These are phyloP conservation scores for Heliconius eleuchia DNA, from an alignment of 1,140 invertebrate genomes.

Conservation along the genomic window DNA sequence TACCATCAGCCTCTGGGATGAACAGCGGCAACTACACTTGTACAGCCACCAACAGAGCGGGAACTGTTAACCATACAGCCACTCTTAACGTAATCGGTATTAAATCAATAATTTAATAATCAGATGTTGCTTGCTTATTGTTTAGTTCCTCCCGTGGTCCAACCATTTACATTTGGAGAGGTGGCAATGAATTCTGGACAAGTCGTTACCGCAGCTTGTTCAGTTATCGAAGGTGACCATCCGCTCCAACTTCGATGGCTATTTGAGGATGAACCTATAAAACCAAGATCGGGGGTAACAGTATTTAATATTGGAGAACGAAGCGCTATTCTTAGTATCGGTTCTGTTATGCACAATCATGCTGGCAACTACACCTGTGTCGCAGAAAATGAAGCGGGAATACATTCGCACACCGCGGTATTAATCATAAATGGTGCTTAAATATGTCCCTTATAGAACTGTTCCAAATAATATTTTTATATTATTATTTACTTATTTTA, in stretches of 20 bases:
- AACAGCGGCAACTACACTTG: constrained; percentile 89
- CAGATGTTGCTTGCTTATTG: constrained; percentile 62
- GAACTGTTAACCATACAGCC: constrained; percentile 83
- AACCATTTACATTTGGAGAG: constrained; percentile 88
- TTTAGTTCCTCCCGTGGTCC: constrained; percentile 87
- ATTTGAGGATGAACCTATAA: constrained; percentile 83
- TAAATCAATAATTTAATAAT: constrained; percentile 46
- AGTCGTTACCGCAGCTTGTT: constrained; percentile 85
- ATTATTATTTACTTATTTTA: constrained; percentile 34
- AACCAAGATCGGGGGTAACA: constrained; percentile 76
- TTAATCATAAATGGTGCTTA: constrained; percentile 84
- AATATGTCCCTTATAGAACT: constrained; percentile 30
- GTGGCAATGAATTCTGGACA: constrained; percentile 86
- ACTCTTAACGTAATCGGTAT: constrained; percentile 86
- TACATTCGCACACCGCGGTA: constrained; percentile 70
- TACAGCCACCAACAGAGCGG: constrained; percentile 85
- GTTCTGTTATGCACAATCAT: constrained; percentile 83
- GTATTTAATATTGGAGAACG: constrained; percentile 84
- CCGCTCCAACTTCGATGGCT: constrained; percentile 87
- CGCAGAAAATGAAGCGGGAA: constrained; percentile 85
- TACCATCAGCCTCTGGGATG: constrained; percentile 81
- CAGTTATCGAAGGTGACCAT: constrained; percentile 88
- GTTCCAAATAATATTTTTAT: constrained; percentile 23
- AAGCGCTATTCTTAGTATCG: constrained; percentile 85
- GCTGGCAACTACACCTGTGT: constrained; percentile 86